phyloP scores from a whole-genome alignment of 2,113 vertebrate species.

The Microtus oregoni region DNA sequence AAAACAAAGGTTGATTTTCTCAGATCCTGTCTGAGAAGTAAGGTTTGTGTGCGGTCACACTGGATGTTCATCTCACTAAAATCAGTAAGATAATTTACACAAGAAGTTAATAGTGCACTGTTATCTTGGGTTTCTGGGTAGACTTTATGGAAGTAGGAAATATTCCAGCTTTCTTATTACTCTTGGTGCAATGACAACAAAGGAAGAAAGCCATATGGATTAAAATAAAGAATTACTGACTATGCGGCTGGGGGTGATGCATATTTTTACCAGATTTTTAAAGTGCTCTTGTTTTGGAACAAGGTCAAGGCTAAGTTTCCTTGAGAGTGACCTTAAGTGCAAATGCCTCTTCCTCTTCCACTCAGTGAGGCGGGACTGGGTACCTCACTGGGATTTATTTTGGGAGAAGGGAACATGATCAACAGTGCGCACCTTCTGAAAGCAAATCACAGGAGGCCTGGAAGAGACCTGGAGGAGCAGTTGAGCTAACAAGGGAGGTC shows the following conservation, averaged over 20 bases:
- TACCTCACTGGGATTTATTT: not conserved
- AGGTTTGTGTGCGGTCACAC: not conserved
- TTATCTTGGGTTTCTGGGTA: conserved; percentile 24
- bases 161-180: conserved; percentile 32
- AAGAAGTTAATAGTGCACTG: not conserved
- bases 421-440: conserved; percentile 17
- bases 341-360: not conserved
- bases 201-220: not conserved
- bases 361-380: not conserved
- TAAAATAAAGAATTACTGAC: not conserved
- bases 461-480: not conserved
- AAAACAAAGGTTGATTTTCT: conserved; percentile 30
- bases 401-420: not conserved
- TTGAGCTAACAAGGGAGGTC: not conserved
- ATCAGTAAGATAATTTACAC: not conserved
- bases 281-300: not conserved
- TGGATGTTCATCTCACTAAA: not conserved
- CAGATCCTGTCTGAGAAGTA: not conserved
- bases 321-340: not conserved
- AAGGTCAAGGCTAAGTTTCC: not conserved
- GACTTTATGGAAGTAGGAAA: not conserved
- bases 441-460: not conserved
- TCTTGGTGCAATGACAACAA: not conserved
- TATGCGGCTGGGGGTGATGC: not conserved
- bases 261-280: conserved; percentile 10